Evolutionary conservation across 2,797 vertebrate genomes (phyloP).

Genomic region (Sylvilagus floridanus): DNA sequence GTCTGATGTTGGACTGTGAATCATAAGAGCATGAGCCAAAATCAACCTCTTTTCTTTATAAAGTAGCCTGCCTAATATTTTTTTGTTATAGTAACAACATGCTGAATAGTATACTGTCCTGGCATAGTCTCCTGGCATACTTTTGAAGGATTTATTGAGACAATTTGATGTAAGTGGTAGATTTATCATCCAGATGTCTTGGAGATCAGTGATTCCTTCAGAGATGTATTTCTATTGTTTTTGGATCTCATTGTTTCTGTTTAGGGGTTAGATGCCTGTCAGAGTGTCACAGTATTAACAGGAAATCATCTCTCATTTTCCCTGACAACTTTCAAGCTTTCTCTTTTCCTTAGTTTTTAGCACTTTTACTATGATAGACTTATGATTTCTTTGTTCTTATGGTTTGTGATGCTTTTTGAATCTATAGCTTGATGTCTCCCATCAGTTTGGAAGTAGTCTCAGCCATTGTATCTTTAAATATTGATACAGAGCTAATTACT

Average conservation of each 20-base stretch:
- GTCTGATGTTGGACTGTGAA: too few species aligned
- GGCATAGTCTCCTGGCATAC: background rate
- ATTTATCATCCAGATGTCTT: background rate
- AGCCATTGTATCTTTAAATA: slow-evolving; percentile 27
- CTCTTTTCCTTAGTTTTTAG: background rate
- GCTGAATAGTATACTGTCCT: too few species aligned
- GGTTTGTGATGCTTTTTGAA: background rate
- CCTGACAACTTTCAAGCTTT: background rate
- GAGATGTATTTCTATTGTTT: background rate
- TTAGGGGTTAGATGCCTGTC: background rate
- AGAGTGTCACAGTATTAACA: background rate
- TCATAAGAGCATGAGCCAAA: too few species aligned
- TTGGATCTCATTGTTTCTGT: background rate
- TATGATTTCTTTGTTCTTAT: background rate
- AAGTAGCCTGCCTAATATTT: too few species aligned
- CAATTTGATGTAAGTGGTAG: background rate
- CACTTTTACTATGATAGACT: background rate
- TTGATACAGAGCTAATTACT: background rate
- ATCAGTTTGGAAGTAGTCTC: background rate
- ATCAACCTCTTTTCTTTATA: too few species aligned
- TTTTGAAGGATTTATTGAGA: slow-evolving; percentile 20
- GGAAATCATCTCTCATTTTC: background rate
- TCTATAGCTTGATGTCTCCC: background rate
- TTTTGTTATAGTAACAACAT: too few species aligned
- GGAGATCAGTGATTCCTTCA: background rate